Evolutionary conservation across 2,888 invertebrate genomes (phyloP).

Genomic region (Furcula furcula): DNA sequence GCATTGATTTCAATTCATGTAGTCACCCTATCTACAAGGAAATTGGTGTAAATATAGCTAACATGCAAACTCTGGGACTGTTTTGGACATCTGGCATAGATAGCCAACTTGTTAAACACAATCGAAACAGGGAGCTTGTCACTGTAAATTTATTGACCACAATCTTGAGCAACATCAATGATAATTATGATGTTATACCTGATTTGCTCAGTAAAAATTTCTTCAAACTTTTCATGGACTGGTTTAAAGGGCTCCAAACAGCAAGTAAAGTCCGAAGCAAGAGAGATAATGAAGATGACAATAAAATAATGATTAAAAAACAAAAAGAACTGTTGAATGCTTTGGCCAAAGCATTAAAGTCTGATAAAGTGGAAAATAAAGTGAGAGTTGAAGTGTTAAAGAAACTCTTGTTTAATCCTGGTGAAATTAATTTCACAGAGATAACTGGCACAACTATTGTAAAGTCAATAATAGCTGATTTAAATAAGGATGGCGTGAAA

Average conservation of each 20-base stretch:
- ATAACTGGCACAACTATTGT: conserved; percentile 85
- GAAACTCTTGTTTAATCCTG: conserved; percentile 85
- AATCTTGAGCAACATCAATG: conserved; percentile 73
- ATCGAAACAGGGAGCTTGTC: conserved; percentile 82
- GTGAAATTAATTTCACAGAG: conserved; percentile 88
- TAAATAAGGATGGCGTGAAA: conserved; percentile 83
- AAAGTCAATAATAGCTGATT: conserved; percentile 83
- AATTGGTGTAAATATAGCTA: conserved; percentile 78
- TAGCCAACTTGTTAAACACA: conserved; percentile 66
- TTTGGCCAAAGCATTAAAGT: conserved; percentile 72
- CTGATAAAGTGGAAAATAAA: conserved; percentile 68
- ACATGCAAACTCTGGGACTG: conserved; percentile 69
- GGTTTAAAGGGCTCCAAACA: conserved; percentile 82
- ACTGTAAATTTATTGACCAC: conserved; percentile 82
- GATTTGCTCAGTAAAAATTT: conserved; percentile 84
- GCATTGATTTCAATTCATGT: conserved; percentile 79
- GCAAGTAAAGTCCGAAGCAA: conserved; percentile 81
- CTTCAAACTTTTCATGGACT: conserved; percentile 83
- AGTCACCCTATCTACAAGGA: conserved; percentile 85
- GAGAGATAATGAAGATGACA: conserved; percentile 69
- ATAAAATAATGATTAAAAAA: conserved; percentile 76
- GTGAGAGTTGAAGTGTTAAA: conserved; percentile 82
- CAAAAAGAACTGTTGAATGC: conserved; percentile 80
- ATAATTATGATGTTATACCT: conserved; percentile 73
- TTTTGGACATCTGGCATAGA: conserved; percentile 82